Base-by-base conservation (phyloP, 2,797 vertebrate species). In the Protonibea diacanthus region DNA sequence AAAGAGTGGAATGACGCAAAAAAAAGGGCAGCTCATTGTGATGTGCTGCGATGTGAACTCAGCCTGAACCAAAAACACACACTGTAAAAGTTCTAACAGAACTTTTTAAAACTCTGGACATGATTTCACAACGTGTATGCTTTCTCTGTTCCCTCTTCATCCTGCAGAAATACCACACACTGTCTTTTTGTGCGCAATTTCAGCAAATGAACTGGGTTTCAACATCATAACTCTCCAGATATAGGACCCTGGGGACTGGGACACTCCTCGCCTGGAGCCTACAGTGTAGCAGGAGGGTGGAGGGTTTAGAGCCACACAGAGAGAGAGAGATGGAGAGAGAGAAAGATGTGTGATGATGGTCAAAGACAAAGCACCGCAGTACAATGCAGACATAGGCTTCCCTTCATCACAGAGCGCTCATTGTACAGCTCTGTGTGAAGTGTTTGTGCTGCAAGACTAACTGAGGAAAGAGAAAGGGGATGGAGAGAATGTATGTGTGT, bases 361-460 rank as follows among this genome's bases (percentile, higher is more conserved):
- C 48, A 59, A 64, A 83, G 88, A 91, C 88, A 91, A 88, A 90
- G 87, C 52, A 2, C 71, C 76, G 88, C 81, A 49, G 89, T 86
- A 91, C 87, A 89, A 84, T 82, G 86, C 83, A 75, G 74, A 86
- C 84, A 82, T 74, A 63, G 81, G 86, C 70, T 88, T 91, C 70
- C 81, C 89, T 90, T 63, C 29, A 33, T 83, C 57, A 93, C 87
- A 92, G 73, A 78, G 83, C 5, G 23, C 62, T 80, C 80, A 84
- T 92, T 93, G 91, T 92, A 44, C 65, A 11, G 33, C 70, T 80
- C 44, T 90, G 86, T 88, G 88, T 86, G 52, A 78, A 83, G 82
- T 85, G 83, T 91, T 92, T 92, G 89, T 92, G 81, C 75, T 45
- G 59, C 70, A 87, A 84, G 71, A 88, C 85, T 75, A 90, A 91